Evolutionary conservation across 2,888 invertebrate species (phyloP).

Genomic region (Corbicula japonica): DNA sequence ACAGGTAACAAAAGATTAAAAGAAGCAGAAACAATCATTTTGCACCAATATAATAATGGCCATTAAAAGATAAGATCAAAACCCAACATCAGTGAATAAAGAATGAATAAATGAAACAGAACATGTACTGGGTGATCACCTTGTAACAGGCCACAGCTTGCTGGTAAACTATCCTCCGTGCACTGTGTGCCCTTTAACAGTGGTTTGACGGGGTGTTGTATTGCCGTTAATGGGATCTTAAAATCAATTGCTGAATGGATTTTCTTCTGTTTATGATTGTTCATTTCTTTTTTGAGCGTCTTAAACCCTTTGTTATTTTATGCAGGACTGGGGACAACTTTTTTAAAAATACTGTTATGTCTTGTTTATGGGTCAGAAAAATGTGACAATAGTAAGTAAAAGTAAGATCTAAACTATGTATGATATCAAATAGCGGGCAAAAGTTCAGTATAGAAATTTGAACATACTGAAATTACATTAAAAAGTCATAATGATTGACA

Average conservation of each 20-base stretch:
- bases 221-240: no score
- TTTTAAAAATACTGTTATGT: no score
- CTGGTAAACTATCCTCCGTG: not conserved
- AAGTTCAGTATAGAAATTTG: conserved; percentile 9
- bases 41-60: not conserved
- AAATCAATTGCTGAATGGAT: no score
- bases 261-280: no score
- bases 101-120: conserved; percentile 3
- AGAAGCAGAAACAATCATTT: not conserved
- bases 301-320: no score
- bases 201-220: no score
- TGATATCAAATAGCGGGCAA: conserved; percentile 21
- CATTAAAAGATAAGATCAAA: conserved; percentile 2
- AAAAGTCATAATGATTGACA: no score
- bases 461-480: no score
- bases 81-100: not conserved
- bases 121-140: conserved; percentile 1
- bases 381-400: no score
- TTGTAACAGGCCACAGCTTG: not conserved
- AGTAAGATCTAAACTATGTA: not conserved
- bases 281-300: no score
- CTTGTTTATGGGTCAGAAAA: no score
- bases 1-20: not conserved
- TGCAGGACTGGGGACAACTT: no score
- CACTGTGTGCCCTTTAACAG: not conserved